These are phyloP conservation scores for Pontoporia blainvillei DNA, from an alignment of 2,113 vertebrate genomes.

Conservation along the genomic window DNA sequence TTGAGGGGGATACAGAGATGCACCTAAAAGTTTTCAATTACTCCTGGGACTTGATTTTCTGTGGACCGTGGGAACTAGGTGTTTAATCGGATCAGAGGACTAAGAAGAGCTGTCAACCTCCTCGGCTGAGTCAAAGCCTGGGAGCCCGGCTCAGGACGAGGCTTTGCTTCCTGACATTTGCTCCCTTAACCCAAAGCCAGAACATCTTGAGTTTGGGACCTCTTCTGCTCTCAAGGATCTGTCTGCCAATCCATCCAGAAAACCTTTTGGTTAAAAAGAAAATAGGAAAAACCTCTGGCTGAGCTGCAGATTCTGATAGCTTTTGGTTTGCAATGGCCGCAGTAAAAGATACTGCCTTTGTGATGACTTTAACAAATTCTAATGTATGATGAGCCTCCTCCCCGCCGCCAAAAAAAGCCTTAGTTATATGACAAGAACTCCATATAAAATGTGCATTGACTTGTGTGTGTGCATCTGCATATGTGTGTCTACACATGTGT, in stretches of 20 bases:
- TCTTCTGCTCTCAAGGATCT: not conserved
- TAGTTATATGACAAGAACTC: not conserved
- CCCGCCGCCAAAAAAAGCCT: rapidly evolving
- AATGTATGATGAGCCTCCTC: not conserved
- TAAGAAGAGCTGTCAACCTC: not conserved
- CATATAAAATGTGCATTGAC: not conserved
- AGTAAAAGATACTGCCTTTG: not conserved
- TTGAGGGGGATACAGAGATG: not conserved
- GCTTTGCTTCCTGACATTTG: rapidly evolving
- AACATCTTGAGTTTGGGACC: not conserved
- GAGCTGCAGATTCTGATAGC: not conserved
- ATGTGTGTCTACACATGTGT: rapidly evolving
- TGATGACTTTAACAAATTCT: not conserved
- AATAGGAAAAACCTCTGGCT: not conserved
- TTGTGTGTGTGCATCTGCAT: rapidly evolving
- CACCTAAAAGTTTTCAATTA: not conserved
- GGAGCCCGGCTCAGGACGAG: rapidly evolving
- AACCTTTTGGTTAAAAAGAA: not conserved
- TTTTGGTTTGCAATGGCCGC: not conserved
- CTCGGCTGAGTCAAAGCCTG: not conserved
- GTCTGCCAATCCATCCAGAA: not conserved
- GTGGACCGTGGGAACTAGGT: rapidly evolving
- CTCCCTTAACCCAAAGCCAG: not conserved
- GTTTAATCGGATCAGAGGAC: too few relatives aligned
- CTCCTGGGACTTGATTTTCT: not conserved